Conservation (phyloP, 2,888 invertebrate genomes). For the Heteromurus nitidus region DNA sequence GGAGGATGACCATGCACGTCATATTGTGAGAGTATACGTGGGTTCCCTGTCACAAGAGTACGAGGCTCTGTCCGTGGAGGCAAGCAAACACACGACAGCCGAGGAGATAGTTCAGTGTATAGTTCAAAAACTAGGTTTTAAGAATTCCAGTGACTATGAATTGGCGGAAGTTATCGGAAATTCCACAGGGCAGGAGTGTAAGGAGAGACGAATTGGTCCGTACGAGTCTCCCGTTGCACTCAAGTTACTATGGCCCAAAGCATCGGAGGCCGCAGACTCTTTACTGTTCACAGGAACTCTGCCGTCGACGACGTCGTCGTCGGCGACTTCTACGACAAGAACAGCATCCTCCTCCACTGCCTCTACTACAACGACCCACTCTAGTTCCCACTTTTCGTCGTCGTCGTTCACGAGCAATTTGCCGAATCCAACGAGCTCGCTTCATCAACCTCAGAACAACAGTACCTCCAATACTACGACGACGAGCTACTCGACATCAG, state of each 20-base stretch:
- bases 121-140: slow-evolving; percentile 83
- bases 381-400: slow-evolving; percentile 41
- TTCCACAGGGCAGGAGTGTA: slow-evolving; percentile 91
- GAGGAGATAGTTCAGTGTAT: slow-evolving; percentile 94
- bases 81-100: slow-evolving; percentile 92
- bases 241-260: slow-evolving; percentile 81
- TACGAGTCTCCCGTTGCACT: slow-evolving; percentile 75
- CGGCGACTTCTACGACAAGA: slow-evolving; percentile 5
- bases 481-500: slow-evolving; percentile 42
- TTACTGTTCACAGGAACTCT: slow-evolving; percentile 56
- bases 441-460: slow-evolving; percentile 27
- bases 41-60: slow-evolving; percentile 91
- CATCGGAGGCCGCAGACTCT: slow-evolving; percentile 70
- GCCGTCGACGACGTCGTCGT: slow-evolving; percentile 47
- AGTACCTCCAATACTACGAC: slow-evolving; percentile 3
- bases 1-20: slow-evolving; percentile 76
- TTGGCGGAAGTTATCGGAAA: slow-evolving; percentile 92
- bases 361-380: slow-evolving; percentile 19
- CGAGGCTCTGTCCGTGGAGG: slow-evolving; percentile 92
- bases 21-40: slow-evolving; percentile 90
- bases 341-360: slow-evolving; percentile 21
- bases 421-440: slow-evolving; percentile 45
- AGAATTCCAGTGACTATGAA: slow-evolving; percentile 83
- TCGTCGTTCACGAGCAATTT: slow-evolving; percentile 54
- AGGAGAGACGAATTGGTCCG: slow-evolving; percentile 90